Percentiles rank a stretch among this genome's conserved stretches.
phyloP scores from a whole-genome alignment of 2,797 vertebrate genomes.

The Epinephelus coioides region DNA sequence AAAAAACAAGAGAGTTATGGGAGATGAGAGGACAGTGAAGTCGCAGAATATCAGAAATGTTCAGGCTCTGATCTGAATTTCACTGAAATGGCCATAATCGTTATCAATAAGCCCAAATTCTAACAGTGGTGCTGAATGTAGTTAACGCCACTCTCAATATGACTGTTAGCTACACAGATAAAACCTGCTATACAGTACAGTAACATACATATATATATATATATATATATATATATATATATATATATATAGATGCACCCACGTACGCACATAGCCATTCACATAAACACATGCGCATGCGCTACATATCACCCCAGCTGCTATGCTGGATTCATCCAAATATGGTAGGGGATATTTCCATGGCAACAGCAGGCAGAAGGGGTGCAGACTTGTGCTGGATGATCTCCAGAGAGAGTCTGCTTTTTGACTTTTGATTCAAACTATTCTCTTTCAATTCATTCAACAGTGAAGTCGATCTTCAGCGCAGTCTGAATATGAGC shows the following conservation, averaged over 20 bases:
- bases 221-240: slow-evolving; percentile 1
- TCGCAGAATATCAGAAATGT: not conserved
- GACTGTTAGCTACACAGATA: slow-evolving; percentile 18
- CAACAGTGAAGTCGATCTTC: slow-evolving; percentile 19
- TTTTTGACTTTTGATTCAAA: slow-evolving; percentile 74
- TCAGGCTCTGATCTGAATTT: not conserved
- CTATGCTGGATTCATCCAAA: slow-evolving; percentile 77
- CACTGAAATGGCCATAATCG: slow-evolving; percentile 19
- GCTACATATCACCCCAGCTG: slow-evolving; percentile 69
- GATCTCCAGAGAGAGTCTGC: slow-evolving; percentile 66
- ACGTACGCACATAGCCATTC: slow-evolving; percentile 68
- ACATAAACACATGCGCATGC: slow-evolving; percentile 71
- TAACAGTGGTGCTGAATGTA: not conserved
- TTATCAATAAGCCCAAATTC: slow-evolving; percentile 16
- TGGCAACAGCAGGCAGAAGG: slow-evolving; percentile 83
- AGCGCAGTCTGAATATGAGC: slow-evolving; percentile 11
- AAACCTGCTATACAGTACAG: slow-evolving; percentile 19
- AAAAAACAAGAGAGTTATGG: not conserved
- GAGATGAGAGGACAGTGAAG: not conserved
- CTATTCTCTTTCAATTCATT: slow-evolving; percentile 62
- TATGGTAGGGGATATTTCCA: slow-evolving; percentile 81
- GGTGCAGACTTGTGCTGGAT: slow-evolving; percentile 68
- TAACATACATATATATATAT: slow-evolving; percentile 5
- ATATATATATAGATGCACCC: slow-evolving; percentile 44
- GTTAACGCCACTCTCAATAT: not conserved